phyloP scores from a whole-genome alignment of 2,797 vertebrate genomes.

The Arctocebus calabarensis region DNA sequence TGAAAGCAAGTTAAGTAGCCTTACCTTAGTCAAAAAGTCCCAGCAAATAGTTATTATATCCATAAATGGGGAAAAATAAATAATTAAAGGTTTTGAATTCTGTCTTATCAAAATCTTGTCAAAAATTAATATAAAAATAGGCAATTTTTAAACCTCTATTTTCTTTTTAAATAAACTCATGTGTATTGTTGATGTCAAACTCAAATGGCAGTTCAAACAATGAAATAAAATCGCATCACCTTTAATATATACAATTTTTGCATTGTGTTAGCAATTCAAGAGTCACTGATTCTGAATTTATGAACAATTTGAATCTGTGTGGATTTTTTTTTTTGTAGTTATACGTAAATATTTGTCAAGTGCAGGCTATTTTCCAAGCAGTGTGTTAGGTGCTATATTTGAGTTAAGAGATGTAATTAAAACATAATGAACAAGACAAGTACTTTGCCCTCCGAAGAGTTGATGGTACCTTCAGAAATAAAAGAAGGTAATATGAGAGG shows the following conservation, averaged over 20 bases:
- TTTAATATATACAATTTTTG: conserved; percentile 10
- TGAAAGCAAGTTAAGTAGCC: conserved; percentile 9
- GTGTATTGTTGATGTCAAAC: not conserved
- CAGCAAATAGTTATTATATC: conserved; percentile 21
- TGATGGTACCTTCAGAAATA: not conserved
- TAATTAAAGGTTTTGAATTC: not conserved
- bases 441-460: not conserved
- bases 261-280: not conserved
- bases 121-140: not conserved
- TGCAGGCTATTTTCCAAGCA: not conserved
- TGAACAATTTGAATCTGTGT: conserved; percentile 11
- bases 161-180: conserved; percentile 33
- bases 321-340: not conserved
- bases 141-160: not conserved
- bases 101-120: not conserved
- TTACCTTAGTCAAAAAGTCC: not conserved
- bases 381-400: not conserved
- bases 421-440: not conserved
- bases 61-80: not conserved
- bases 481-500: not conserved
- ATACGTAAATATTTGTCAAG: conserved; percentile 20
- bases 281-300: conserved; percentile 36
- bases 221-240: not conserved
- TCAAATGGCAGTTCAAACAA: conserved; percentile 45
- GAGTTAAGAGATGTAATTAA: not conserved